Conservation (phyloP, 2,113 vertebrate species). For the Aix galericulata region DNA sequence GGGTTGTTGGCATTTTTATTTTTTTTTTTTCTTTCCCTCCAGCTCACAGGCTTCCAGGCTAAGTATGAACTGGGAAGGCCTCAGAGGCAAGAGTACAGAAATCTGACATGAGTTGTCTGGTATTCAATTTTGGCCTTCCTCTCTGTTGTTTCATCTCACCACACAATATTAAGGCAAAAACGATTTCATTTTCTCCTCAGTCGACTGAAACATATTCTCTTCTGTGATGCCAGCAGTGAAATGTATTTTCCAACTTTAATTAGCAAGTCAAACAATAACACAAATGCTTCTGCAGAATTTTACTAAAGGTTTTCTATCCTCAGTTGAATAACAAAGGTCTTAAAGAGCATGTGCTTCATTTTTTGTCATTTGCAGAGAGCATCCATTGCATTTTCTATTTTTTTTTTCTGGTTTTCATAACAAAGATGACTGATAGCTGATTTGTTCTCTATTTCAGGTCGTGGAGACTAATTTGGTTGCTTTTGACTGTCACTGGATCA, state of each 20-base stretch:
- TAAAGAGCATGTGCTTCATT: background rate
- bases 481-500: conserved; percentile 99
- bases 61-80: background rate
- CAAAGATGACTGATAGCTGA: conserved; percentile 68
- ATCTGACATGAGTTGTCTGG: background rate
- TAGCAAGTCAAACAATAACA: conserved; percentile 30
- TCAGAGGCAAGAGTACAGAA: background rate
- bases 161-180: background rate
- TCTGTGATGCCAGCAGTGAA: background rate
- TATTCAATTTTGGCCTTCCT: background rate
- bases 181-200: conserved; percentile 1
- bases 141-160: background rate
- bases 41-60: background rate
- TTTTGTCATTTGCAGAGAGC: conserved; percentile 34
- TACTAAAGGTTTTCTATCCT: conserved; percentile 31
- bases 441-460: conserved; percentile 87
- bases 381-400: background rate
- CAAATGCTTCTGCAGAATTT: conserved; percentile 1
- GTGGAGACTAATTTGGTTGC: conserved; percentile 98
- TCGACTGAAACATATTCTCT: conserved; percentile 16
- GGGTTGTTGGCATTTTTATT: background rate
- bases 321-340: conserved; percentile 26
- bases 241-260: conserved; percentile 48
- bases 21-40: too few species aligned
- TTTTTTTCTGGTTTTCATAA: conserved; percentile 26